Evolutionary conservation across 1,140 invertebrate species (phyloP).

Genomic region (Ephestia elutella): DNA sequence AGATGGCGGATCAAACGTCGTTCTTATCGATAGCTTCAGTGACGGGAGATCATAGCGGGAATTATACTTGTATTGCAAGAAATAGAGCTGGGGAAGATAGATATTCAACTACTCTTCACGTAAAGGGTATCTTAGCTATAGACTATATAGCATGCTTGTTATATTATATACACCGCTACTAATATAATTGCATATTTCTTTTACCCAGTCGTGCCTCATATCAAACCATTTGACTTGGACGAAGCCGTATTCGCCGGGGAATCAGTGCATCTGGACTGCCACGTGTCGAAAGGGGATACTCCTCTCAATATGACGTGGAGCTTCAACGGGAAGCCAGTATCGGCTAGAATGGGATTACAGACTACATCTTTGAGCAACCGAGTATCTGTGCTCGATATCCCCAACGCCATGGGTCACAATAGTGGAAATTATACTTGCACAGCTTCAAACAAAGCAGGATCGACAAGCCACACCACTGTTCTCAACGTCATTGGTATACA

Average conservation of each 20-base stretch:
- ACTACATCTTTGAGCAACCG: slow-evolving; percentile 68
- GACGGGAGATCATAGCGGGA: slow-evolving; percentile 77
- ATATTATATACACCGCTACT: slow-evolving; percentile 37
- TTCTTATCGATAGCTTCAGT: slow-evolving; percentile 80
- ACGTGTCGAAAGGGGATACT: slow-evolving; percentile 75
- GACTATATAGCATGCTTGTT: slow-evolving; percentile 49
- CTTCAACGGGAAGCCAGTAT: slow-evolving; percentile 58
- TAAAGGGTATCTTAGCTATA: slow-evolving; percentile 76
- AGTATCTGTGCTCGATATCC: slow-evolving; percentile 75
- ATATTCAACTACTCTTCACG: slow-evolving; percentile 76
- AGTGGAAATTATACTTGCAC: slow-evolving; percentile 84
- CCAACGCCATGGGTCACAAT: slow-evolving; percentile 76
- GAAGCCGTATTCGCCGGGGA: slow-evolving; percentile 80
- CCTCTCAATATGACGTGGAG: slow-evolving; percentile 72
- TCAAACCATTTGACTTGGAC: slow-evolving; percentile 80
- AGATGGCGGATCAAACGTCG: slow-evolving; percentile 78
- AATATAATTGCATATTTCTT: slow-evolving; percentile 53
- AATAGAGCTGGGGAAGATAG: slow-evolving; percentile 79
- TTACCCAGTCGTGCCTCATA: slow-evolving; percentile 78
- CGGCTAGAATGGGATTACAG: slow-evolving; percentile 64
- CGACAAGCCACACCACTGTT: slow-evolving; percentile 75
- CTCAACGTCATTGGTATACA: slow-evolving; percentile 79
- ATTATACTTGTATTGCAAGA: slow-evolving; percentile 80
- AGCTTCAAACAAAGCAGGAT: slow-evolving; percentile 80
- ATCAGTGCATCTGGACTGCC: slow-evolving; percentile 77